A percentile compares a stretch with the other conserved stretches of the same genome.
phyloP scores from a whole-genome alignment of 1,140 invertebrate genomes.

The Steinernema khuongi region DNA sequence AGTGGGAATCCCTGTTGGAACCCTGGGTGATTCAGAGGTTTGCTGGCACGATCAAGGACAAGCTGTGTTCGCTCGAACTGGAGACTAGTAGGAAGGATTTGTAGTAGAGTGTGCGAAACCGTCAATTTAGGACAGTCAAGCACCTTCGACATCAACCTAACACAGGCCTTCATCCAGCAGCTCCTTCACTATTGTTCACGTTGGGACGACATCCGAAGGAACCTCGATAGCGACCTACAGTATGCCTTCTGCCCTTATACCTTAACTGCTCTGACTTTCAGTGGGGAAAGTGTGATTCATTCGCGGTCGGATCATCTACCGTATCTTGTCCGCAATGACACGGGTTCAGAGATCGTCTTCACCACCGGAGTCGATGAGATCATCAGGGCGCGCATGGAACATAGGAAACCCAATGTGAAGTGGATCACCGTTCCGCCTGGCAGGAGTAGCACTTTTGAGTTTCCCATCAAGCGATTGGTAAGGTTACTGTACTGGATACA shows the following conservation, averaged over 20 bases:
- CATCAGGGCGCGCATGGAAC: constrained; percentile 26
- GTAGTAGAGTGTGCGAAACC: constrained; percentile 22
- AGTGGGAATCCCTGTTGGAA: constrained; percentile 93
- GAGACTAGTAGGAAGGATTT: constrained; percentile 28
- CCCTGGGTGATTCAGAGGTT: constrained; percentile 69
- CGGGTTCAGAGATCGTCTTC: constrained; percentile 40
- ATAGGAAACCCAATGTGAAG: constrained; percentile 35
- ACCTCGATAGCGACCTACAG: background rate
- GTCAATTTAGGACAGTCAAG: constrained; percentile 33
- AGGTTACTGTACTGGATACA: constrained; percentile 21
- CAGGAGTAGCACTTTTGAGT: constrained; percentile 41
- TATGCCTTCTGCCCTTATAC: background rate
- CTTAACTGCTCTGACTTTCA: constrained; percentile 11
- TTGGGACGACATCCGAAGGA: constrained; percentile 1
- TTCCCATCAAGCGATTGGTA: constrained; percentile 39
- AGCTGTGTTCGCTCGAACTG: constrained; percentile 31
- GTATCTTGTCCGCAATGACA: constrained; percentile 43
- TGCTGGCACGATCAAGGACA: constrained; percentile 46
- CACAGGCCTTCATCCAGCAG: constrained; percentile 51
- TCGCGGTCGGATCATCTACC: constrained; percentile 41
- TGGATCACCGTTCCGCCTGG: constrained; percentile 39
- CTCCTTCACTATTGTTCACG: constrained; percentile 33
- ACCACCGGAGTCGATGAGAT: constrained; percentile 40
- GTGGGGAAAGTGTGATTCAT: constrained; percentile 3
- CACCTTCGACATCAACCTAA: constrained; percentile 50